These are phyloP conservation scores for Pararge aegeria DNA, from an alignment of 1,140 invertebrate genomes.

Conservation along the genomic window DNA sequence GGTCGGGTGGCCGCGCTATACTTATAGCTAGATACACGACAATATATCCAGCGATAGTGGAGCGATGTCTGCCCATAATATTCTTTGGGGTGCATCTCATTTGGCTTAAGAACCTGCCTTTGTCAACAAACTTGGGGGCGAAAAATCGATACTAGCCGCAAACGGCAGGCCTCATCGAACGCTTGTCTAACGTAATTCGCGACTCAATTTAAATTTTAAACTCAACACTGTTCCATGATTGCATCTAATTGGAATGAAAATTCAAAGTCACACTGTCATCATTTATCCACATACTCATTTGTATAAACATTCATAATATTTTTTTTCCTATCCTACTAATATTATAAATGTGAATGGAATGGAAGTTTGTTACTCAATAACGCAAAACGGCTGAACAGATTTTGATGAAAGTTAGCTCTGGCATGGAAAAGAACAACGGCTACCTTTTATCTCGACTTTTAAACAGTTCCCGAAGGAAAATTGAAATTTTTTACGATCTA, in stretches of 20 bases:
- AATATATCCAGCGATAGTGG: slow-evolving; percentile 72
- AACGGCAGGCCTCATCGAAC: slow-evolving; percentile 7
- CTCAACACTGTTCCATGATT: not conserved
- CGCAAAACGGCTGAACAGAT: too few species aligned
- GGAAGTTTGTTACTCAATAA: too few species aligned
- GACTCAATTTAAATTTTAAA: slow-evolving; percentile 16
- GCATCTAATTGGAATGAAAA: not conserved
- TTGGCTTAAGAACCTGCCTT: slow-evolving; percentile 60
- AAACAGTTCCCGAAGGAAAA: too few species aligned
- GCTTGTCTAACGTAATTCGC: slow-evolving; percentile 18
- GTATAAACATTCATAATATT: too few species aligned
- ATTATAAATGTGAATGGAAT: too few species aligned
- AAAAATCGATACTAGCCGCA: slow-evolving; percentile 38
- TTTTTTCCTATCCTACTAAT: too few species aligned
- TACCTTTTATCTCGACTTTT: too few species aligned
- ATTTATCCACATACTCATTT: too few species aligned
- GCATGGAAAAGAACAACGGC: too few species aligned
- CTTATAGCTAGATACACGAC: slow-evolving; percentile 5
- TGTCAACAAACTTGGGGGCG: slow-evolving; percentile 72
- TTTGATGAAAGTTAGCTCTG: too few species aligned
- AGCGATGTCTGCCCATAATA: slow-evolving; percentile 77
- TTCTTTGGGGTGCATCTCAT: slow-evolving; percentile 79
- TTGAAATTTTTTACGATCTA: too few species aligned
- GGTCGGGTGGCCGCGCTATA: slow-evolving; percentile 14
- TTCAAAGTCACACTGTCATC: not conserved